Base-by-base conservation (phyloP, 2,888 invertebrate genomes). In the Drymonia ruficornis region DNA sequence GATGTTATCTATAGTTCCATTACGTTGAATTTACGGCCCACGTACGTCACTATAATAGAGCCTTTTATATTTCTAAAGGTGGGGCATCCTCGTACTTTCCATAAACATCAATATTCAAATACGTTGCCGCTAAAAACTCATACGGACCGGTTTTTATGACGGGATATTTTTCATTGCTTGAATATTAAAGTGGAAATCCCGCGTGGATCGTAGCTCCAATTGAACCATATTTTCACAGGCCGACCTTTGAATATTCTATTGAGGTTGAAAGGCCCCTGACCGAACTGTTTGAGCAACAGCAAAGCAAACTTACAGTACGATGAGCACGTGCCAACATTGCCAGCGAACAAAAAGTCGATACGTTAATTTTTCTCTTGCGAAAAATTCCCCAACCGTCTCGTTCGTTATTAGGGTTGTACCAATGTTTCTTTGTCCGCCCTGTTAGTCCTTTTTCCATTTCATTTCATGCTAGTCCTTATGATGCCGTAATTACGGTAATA, bases 31-130 rank as follows among this genome's bases (percentile, higher is more conserved):
- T 78, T 75, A 81, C 59, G 67, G 63, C 44, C 49, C 53, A 61
- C 55, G 66, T 56, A 61, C 62, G 61, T 63, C 64, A 67, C 38
- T 56, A 54, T 66, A 71, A 63, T 62, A 65, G 60, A 59, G 61
- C 68, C 58, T 75, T 80, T 77, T 73, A 74, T 73, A 72, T 43
- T 55, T 55, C 55, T 45, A 53, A 51, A 59, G 55, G 56, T 56
- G 40, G 36, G 48, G 43, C 50, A 55, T 58, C 51, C 65, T 59
- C 58, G 57, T 68, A 77, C 74, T 85, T 83, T 83, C 81, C 83
- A 89, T 86, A 87, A 87, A 86, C 83, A 88, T 89, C 85, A 88
- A 89, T 89, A 89, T 89, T 88, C 84, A 87, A 87, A 87, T 84
- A 79, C 81, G 80, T 65, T 72, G 76, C 78, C 74, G 80, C 85